Base-by-base conservation (phyloP, 2,113 vertebrate species). In the Silurus meridionalis region DNA sequence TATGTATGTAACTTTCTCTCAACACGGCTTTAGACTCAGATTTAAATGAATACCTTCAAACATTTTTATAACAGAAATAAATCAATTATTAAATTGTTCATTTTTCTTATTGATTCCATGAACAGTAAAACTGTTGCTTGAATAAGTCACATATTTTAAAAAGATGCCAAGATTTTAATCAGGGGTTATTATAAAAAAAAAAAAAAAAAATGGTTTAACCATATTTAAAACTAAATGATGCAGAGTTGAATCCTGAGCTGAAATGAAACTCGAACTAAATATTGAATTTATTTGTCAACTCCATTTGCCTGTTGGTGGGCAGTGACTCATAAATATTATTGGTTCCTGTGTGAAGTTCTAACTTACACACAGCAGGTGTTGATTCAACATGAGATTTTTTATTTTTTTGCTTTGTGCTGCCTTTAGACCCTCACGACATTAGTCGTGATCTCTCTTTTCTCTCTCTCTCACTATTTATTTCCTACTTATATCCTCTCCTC, bases 371-470 rank as follows among this genome's bases (percentile, higher is more conserved):
- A 28, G 52, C 50, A 23, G 9, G 48, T 53, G 21, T 75, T 74
- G 3, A 74, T 74, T 74, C 71, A 74, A 25, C 64, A 69, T 14
- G 46, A 53, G 48, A 52, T 14, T 53, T 63, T 23, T 48, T 19
- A 52, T 14, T 53, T 63, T 37, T 46, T 23, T 48, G 28, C 19
- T 37, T 83, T 37, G 53, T 61, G 55, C 15, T 84, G 72, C 64
- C 17, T 66, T 85, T 85, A 53, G 60, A 79, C 21, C 48, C 60
- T 85, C 60, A 53, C 48, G 23, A 75, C 72, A 61, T 85, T 10
- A 78, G 72, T 85, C 83, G 11, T 84, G 83, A 84, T 74, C 55
- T 82, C 81, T 25, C 63, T 67, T 11, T 37, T 67, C n/a, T 67
- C 64, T 67, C n/a, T 28, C n/a, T 25, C 37, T 37, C 37, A 37